Evolutionary conservation across 2,113 vertebrate species (phyloP).

Genomic region (Furnarius figulus): DNA sequence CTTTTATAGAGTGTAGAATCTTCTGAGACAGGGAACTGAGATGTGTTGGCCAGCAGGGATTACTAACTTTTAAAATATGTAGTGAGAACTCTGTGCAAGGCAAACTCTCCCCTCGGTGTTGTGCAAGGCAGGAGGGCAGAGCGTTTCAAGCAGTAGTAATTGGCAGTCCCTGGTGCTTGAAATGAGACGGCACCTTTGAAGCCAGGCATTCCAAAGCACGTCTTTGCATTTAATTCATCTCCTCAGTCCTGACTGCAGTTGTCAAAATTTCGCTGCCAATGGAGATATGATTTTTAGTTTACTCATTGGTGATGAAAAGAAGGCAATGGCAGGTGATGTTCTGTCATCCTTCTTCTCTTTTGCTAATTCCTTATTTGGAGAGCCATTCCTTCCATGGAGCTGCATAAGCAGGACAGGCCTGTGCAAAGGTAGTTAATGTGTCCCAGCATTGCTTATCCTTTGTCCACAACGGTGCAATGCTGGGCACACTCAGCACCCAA

Average conservation of each 20-base stretch:
- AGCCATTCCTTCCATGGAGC: background rate
- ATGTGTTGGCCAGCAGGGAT: background rate
- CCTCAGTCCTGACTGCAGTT: background rate
- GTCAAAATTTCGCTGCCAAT: background rate
- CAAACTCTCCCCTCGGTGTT: background rate
- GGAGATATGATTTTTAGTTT: background rate
- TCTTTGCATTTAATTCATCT: background rate
- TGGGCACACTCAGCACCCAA: background rate
- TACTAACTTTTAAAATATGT: background rate
- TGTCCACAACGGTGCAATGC: background rate
- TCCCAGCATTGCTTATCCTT: background rate
- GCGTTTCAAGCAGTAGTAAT: background rate
- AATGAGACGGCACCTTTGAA: background rate
- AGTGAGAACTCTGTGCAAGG: background rate
- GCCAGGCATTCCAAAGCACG: background rate
- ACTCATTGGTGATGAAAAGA: background rate
- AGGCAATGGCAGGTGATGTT: background rate
- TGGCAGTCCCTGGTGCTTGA: background rate
- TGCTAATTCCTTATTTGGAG: background rate
- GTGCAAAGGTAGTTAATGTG: background rate
- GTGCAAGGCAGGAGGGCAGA: background rate
- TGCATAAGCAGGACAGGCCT: background rate
- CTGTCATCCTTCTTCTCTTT: background rate
- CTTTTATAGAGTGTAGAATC: background rate
- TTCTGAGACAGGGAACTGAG: background rate